Base-by-base conservation (phyloP, 2,888 invertebrate species). In the Sesamia inferens region DNA sequence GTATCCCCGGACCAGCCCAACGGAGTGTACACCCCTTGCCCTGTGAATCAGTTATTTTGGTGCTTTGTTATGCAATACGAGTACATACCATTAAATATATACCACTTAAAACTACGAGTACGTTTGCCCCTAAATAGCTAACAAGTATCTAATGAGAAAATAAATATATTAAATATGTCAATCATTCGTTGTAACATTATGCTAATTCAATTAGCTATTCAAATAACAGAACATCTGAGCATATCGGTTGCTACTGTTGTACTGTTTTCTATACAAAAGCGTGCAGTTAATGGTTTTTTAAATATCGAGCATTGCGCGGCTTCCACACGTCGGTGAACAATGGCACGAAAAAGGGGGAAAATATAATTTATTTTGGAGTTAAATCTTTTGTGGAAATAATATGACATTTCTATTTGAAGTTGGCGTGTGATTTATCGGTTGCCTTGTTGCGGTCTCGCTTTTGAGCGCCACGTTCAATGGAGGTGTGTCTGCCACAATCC, bases 331-430 rank as follows among this genome's bases (percentile, higher is more conserved):
- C 93, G 90, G 87, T 91, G 94, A 95, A 96, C 95, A 96, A 96
- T 93, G 87, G 92, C 90, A 88, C 88, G 91, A 92, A 91, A 92
- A 93, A 93, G 93, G 95, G 95, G 94, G 93, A 93, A 94, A 95
- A 93, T 91, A 94, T 96, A 95, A 96, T 96, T 96, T 96, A 96
- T 96, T 96, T 96, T 95, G 95, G 91, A 96, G 96, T 96, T 96
- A 96, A 96, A 96, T 96, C 96, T 96, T 96, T 96, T 96, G 96
- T 96, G 96, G 95, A 95, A 96, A 96, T 96, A 96, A 96, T 96
- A 96, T 96, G 96, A 96, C 96, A 94, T 96, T 96, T 96, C 96
- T 96, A 96, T 96, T 96, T 95, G 95, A 96, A 96, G 96, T 95
- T 94, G 92, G 91, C 92, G 90, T 84, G 90, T 96, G 96, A 96